Evolutionary conservation across 2,797 vertebrate species (phyloP).

Genomic region (Mallotus villosus): DNA sequence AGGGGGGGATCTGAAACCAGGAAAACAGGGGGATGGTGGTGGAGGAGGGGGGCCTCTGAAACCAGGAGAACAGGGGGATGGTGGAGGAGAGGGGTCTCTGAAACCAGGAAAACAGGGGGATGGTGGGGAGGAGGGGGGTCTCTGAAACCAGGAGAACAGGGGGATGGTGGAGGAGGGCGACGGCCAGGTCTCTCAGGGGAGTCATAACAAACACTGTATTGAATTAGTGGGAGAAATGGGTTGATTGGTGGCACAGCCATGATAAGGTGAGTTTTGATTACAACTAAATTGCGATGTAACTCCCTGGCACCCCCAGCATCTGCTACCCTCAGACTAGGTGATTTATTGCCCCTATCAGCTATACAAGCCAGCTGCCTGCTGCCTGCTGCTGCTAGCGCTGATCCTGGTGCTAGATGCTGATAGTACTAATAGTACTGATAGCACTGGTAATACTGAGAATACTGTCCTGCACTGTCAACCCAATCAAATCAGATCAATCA

Average conservation of each 20-base stretch:
- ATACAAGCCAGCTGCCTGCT: slow-evolving; percentile 85
- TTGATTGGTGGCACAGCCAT: slow-evolving; percentile 77
- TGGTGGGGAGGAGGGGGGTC: not conserved
- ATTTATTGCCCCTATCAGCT: slow-evolving; percentile 89
- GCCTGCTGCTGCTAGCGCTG: slow-evolving; percentile 53
- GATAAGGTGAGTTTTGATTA: slow-evolving; percentile 92
- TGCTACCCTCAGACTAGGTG: slow-evolving; percentile 89
- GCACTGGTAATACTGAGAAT: not conserved
- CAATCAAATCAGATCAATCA: no score
- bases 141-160: not conserved
- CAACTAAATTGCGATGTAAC: slow-evolving; percentile 89
- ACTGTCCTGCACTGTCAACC: not conserved
- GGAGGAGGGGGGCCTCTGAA: not conserved
- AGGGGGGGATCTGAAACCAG: no score
- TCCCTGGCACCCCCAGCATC: slow-evolving; percentile 86
- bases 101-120: not conserved
- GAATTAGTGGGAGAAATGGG: slow-evolving; percentile 63
- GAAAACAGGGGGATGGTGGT: not conserved
- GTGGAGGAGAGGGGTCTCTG: no score
- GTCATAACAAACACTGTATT: slow-evolving; percentile 24
- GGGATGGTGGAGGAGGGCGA: not conserved
- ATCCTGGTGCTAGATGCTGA: not conserved
- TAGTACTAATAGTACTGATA: not conserved
- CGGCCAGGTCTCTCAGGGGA: not conserved
- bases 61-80: not conserved